Evolutionary conservation across 2,113 vertebrate species (phyloP).

Genomic region (Amia ocellicauda): DNA sequence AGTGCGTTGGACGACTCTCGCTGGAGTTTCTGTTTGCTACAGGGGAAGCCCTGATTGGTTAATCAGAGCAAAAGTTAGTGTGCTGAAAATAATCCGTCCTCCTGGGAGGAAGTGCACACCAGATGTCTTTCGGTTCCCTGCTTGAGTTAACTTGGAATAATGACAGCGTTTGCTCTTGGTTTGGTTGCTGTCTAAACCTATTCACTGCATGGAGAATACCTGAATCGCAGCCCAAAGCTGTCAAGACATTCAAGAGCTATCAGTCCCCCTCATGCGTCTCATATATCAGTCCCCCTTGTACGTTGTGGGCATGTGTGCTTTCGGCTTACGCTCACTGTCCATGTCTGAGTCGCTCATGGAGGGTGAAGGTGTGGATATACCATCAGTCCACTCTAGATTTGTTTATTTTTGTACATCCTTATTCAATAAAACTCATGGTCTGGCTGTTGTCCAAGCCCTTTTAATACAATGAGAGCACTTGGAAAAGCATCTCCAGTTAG

Average conservation of each 20-base stretch:
- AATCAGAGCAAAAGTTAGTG: constrained; percentile 6
- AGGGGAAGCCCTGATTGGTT: constrained; percentile 25
- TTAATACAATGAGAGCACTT: constrained; percentile 5
- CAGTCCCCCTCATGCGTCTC: no score
- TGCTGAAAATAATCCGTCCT: constrained; percentile 19
- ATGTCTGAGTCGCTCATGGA: no score
- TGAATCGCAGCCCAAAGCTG: neutral
- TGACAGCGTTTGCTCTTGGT: constrained; percentile 8
- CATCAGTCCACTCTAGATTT: no score
- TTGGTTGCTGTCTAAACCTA: neutral
- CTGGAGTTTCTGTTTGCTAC: constrained; percentile 28
- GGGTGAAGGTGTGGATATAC: no score
- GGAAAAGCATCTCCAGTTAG: constrained; percentile 4
- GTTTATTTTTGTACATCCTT: no score
- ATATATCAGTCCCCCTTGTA: no score
- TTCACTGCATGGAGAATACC: neutral
- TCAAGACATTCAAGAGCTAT: no score
- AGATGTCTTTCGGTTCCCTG: constrained; percentile 50
- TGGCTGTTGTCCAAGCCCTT: constrained; percentile 16
- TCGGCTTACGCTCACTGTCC: no score
- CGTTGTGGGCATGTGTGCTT: no score
- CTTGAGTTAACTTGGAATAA: constrained; percentile 5
- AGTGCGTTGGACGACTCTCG: neutral
- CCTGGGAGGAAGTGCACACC: constrained; percentile 43
- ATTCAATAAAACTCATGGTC: no score